These are phyloP conservation scores for Andrena haemorrhoa DNA, from an alignment of 2,888 invertebrate species.

Conservation along the genomic window DNA sequence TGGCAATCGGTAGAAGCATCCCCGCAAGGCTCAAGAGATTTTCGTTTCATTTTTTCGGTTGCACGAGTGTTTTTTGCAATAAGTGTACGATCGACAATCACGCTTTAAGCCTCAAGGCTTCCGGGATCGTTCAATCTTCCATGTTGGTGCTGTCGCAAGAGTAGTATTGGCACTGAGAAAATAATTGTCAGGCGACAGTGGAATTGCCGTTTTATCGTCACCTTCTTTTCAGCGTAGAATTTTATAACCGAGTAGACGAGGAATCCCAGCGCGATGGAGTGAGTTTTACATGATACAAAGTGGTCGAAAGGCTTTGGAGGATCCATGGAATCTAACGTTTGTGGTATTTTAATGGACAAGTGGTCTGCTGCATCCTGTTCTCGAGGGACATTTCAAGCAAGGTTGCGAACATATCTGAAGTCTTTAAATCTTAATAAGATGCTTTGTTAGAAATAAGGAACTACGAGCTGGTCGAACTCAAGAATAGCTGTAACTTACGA, in stretches of 20 bases:
- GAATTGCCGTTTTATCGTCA: conserved; percentile 26
- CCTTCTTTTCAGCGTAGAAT: conserved; percentile 3
- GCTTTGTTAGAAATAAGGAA: neutral
- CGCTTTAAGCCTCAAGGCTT: conserved; percentile 77
- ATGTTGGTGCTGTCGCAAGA: conserved; percentile 44
- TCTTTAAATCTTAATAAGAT: conserved; percentile 2
- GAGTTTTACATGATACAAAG: conserved; percentile 35
- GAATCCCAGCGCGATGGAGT: conserved; percentile 3
- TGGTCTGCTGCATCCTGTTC: neutral
- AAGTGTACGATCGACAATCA: conserved; percentile 81
- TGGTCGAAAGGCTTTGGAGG: neutral
- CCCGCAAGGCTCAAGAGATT: neutral
- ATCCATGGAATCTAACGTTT: neutral
- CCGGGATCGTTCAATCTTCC: conserved; percentile 60
- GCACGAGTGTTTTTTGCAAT: conserved; percentile 32
- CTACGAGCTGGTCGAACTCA: neutral
- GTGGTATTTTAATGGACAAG: neutral
- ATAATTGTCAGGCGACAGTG: conserved; percentile 14
- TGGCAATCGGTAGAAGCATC: conserved; percentile 43
- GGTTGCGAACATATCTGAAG: conserved; percentile 9
- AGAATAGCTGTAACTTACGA: neutral
- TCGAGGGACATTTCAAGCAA: neutral
- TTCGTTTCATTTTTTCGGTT: conserved; percentile 11
- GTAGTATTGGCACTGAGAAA: conserved; percentile 30
- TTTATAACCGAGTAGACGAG: neutral